A percentile compares a stretch with the other conserved stretches of the same genome.
Conservation (phyloP, 2,797 vertebrate species). For the Rhynchonycteris naso region DNA sequence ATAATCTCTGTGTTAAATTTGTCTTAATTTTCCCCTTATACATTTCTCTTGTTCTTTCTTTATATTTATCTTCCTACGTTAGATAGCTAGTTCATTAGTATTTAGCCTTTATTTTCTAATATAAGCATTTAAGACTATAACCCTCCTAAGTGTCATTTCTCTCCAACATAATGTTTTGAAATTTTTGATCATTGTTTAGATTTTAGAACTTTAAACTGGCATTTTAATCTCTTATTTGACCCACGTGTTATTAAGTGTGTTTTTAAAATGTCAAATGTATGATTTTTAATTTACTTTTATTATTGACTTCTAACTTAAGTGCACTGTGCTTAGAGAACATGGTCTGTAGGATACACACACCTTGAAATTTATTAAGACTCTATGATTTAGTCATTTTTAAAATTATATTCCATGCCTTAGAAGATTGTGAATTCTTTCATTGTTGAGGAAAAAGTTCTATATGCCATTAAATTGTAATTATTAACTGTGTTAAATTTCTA, state of each 20-base stretch:
- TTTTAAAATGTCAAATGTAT: not conserved
- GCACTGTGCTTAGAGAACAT: not conserved
- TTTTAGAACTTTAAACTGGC: constrained; percentile 2
- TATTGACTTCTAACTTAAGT: not conserved
- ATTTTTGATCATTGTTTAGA: not conserved
- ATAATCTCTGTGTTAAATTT: not conserved
- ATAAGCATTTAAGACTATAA: not conserved
- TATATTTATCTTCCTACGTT: not conserved
- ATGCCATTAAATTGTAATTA: not conserved
- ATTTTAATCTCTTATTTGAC: not conserved
- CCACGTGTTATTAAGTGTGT: not conserved
- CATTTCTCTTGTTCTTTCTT: not conserved
- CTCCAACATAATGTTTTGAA: not conserved
- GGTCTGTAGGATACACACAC: not conserved
- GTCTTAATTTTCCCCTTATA: not conserved
- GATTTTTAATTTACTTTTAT: not conserved
- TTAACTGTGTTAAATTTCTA: not conserved
- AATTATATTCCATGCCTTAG: not conserved
- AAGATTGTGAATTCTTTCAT: not conserved
- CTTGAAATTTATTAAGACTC: not conserved
- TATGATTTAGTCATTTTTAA: not conserved
- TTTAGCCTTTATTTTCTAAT: not conserved
- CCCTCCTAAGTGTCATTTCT: not conserved
- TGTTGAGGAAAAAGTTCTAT: not conserved
- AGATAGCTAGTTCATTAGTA: not conserved